Evolutionary conservation across 2,797 vertebrate species (phyloP).

Genomic region (Urocyon cinereoargenteus): DNA sequence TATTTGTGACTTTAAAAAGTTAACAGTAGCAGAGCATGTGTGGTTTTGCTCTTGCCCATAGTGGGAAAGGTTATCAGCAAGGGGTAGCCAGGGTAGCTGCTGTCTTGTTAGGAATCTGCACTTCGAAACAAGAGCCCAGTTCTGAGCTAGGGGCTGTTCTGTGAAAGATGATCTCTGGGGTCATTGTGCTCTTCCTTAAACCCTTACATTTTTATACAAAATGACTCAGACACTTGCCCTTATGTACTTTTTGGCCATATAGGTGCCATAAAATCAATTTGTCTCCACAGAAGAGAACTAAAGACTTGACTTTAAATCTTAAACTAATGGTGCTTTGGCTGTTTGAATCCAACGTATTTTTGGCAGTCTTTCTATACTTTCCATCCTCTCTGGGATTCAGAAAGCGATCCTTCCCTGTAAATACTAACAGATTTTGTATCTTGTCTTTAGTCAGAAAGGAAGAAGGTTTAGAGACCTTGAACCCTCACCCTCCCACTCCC

Average conservation of each 20-base stretch:
- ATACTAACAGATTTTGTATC: slow-evolving; percentile 16
- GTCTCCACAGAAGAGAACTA: slow-evolving; percentile 30
- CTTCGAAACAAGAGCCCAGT: not conserved
- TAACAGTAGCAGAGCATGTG: not conserved
- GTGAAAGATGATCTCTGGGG: not conserved
- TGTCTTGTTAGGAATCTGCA: not conserved
- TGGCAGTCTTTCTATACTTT: slow-evolving; percentile 56
- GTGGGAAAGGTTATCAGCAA: not conserved
- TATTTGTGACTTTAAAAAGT: slow-evolving; percentile 1
- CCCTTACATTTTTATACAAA: not conserved
- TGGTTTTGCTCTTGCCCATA: slow-evolving; percentile 25
- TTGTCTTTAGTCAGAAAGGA: slow-evolving; percentile 51
- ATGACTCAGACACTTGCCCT: not conserved
- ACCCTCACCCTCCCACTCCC: not conserved
- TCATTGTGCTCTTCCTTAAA: slow-evolving; percentile 21
- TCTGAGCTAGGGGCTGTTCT: not conserved
- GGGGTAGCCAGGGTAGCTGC: not conserved
- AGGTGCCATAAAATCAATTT: slow-evolving; percentile 41
- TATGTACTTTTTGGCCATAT: not conserved
- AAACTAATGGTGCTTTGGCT: not conserved
- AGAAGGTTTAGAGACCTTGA: slow-evolving; percentile 7
- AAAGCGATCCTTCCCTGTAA: slow-evolving; percentile 53
- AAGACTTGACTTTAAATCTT: slow-evolving; percentile 51
- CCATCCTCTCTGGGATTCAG: not conserved
- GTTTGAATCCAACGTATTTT: slow-evolving; percentile 50